Evolutionary conservation across 1,140 invertebrate genomes (phyloP).

Genomic region (Ectropis grisescens): DNA sequence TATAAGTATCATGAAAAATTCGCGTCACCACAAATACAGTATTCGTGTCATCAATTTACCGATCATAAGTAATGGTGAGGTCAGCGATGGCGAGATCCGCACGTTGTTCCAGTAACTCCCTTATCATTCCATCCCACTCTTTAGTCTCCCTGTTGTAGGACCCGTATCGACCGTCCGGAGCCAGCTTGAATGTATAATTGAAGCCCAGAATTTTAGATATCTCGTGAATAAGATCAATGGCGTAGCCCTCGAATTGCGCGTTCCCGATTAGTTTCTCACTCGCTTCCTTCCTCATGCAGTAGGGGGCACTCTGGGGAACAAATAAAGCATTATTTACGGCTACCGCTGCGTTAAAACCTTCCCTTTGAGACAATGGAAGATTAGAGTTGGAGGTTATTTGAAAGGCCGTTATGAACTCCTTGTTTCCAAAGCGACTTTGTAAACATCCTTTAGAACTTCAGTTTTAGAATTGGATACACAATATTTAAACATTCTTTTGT

Average conservation of each 20-base stretch:
- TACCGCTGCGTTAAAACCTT: too few species aligned
- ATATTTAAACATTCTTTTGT: too few species aligned
- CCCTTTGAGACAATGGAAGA: too few species aligned
- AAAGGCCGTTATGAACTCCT: too few species aligned
- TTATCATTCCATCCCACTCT: conserved; percentile 96
- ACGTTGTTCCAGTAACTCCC: conserved; percentile 89
- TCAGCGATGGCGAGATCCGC: conserved; percentile 94
- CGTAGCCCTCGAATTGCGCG: conserved; percentile 91
- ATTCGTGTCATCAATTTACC: too few species aligned
- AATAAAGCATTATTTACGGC: too few species aligned
- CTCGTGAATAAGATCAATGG: conserved; percentile 88
- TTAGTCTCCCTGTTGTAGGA: conserved; percentile 81
- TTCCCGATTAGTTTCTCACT: conserved; percentile 85
- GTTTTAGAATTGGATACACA: too few species aligned
- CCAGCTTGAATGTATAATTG: conserved; percentile 89
- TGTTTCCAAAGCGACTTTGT: too few species aligned
- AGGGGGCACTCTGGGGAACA: conserved; percentile 84
- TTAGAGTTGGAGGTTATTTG: too few species aligned
- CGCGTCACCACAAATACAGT: too few species aligned
- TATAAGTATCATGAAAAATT: too few species aligned
- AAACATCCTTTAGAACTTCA: too few species aligned
- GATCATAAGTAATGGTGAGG: conserved; percentile 93
- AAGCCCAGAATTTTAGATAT: conserved; percentile 91
- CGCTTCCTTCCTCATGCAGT: conserved; percentile 91
- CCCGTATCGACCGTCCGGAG: conserved; percentile 87